phyloP scores from a whole-genome alignment of 2,888 invertebrate species.

The Andrena bicolor region DNA sequence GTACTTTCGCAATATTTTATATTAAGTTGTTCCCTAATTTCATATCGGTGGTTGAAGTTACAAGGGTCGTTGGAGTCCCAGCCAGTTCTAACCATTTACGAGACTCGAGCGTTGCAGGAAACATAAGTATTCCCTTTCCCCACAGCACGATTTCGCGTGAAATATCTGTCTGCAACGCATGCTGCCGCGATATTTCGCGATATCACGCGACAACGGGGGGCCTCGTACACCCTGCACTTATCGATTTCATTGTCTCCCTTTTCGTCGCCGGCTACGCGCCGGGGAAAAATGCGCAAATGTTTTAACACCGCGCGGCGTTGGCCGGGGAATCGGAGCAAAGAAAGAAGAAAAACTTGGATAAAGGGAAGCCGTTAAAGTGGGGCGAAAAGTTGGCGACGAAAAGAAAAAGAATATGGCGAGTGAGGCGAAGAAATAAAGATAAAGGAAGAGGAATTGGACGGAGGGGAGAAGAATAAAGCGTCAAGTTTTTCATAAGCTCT shows the following conservation, averaged over 20 bases:
- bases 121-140: conserved; percentile 11
- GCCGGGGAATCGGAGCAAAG: neutral
- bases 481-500: neutral
- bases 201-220: conserved; percentile 44
- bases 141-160: conserved; percentile 28
- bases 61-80: conserved; percentile 1
- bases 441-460: neutral
- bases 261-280: conserved; percentile 6
- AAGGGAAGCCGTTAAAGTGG: neutral
- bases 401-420: neutral
- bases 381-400: too few species aligned
- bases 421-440: neutral
- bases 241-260: conserved; percentile 41
- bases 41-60: neutral
- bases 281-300: conserved; percentile 36
- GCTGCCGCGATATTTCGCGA: conserved; percentile 41
- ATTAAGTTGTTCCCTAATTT: neutral
- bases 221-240: conserved; percentile 31
- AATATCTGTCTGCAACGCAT: conserved; percentile 48
- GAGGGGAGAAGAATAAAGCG: neutral
- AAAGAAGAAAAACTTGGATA: conserved; percentile 7
- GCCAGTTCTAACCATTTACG: conserved; percentile 5
- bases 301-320: neutral
- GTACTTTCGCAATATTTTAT: neutral
- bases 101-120: conserved; percentile 14